phyloP scores from a whole-genome alignment of 2,888 invertebrate genomes.

The Coenonympha glycerion region DNA sequence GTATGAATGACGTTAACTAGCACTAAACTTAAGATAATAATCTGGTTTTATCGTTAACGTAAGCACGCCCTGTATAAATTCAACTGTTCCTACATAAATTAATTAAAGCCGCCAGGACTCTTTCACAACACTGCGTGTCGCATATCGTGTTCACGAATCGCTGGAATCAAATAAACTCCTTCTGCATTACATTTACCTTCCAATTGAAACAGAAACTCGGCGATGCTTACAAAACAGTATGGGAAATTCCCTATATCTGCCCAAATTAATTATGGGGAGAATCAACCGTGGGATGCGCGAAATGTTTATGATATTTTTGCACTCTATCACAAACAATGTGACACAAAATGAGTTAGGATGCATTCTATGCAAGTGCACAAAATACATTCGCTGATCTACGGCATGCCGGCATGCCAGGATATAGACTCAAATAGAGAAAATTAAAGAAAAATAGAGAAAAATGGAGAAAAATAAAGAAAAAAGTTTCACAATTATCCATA shows the following conservation, averaged over 20 bases:
- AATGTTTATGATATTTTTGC: too few species aligned
- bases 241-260: conserved; percentile 17
- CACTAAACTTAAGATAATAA: neutral
- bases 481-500: too few species aligned
- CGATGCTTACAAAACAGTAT: conserved; percentile 21
- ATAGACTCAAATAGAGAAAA: too few species aligned
- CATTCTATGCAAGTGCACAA: too few species aligned
- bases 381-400: too few species aligned
- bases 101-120: conserved; percentile 7
- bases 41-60: neutral
- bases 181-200: conserved; percentile 13
- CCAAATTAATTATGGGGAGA: too few species aligned
- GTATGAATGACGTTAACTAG: conserved; percentile 5
- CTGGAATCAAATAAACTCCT: conserved; percentile 19
- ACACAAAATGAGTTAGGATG: too few species aligned
- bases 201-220: conserved; percentile 19
- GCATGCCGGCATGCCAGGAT: too few species aligned
- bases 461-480: too few species aligned
- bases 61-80: conserved; percentile 7
- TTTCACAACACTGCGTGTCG: conserved; percentile 21
- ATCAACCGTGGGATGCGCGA: too few species aligned
- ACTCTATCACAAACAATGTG: too few species aligned
- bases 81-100: conserved; percentile 8
- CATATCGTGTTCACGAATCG: conserved; percentile 20
- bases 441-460: too few species aligned